Conservation (phyloP, 2,113 vertebrate species). For the Leptosomus discolor region DNA sequence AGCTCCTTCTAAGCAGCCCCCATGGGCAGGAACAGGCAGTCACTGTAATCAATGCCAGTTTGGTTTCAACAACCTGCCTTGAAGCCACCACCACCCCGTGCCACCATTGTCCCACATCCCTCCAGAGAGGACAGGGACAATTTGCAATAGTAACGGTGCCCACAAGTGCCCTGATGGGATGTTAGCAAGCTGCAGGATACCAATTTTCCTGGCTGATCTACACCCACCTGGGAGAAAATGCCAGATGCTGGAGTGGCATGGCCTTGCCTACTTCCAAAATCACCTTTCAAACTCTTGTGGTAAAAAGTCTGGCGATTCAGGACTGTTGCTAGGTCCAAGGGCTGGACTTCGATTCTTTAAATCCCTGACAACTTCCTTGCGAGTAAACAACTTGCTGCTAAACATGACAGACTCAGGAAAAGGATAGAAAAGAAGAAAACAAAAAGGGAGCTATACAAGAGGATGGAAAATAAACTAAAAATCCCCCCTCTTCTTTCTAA, state of each 20-base stretch:
- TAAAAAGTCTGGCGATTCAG: background rate
- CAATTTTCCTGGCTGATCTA: background rate
- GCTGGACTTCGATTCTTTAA: background rate
- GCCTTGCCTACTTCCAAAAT: background rate
- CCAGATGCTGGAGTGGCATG: background rate
- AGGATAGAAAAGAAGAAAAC: background rate
- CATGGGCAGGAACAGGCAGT: background rate
- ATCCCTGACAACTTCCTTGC: background rate
- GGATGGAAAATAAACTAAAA: background rate
- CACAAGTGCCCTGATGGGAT: rapidly evolving
- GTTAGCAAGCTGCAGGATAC: background rate
- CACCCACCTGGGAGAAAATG: background rate
- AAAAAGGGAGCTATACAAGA: background rate
- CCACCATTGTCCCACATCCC: background rate
- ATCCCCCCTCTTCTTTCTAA: background rate
- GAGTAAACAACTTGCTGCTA: background rate
- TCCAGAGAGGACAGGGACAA: background rate
- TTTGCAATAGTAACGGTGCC: background rate
- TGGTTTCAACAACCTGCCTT: background rate
- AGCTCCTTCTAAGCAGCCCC: background rate
- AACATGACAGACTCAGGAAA: background rate
- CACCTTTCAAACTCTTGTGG: background rate
- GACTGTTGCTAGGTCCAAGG: background rate
- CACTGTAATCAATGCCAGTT: background rate
- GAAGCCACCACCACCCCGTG: background rate